phyloP scores from a whole-genome alignment of 2,797 vertebrate species.

The Poecile montanus region DNA sequence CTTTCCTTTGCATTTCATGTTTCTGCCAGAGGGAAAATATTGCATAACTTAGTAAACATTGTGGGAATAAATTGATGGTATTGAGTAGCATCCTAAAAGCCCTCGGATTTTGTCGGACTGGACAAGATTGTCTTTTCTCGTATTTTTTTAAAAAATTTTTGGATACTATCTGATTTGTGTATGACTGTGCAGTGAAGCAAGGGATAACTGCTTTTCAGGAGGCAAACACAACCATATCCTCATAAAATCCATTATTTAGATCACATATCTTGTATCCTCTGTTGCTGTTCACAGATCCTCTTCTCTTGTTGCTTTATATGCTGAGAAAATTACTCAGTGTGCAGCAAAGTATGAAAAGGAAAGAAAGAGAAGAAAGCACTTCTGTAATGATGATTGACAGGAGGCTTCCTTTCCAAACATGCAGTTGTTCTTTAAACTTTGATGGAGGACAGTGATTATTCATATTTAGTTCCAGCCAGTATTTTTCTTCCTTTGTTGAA shows the following conservation, averaged over 20 bases:
- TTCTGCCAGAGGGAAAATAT: background rate
- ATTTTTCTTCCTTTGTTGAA: background rate
- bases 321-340: conserved; percentile 2
- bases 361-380: background rate
- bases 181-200: background rate
- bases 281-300: background rate
- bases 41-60: background rate
- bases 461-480: background rate
- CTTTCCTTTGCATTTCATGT: background rate
- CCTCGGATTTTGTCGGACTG: background rate
- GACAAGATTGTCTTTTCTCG: background rate
- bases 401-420: background rate
- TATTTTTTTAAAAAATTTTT: background rate
- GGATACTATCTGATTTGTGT: background rate
- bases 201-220: background rate
- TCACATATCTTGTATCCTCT: background rate
- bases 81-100: background rate
- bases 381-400: conserved; percentile 36
- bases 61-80: background rate
- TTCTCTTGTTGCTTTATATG: background rate
- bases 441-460: background rate
- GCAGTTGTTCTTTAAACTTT: background rate
- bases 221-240: background rate
- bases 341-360: conserved; percentile 5
- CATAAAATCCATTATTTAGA: conserved; percentile 6